Conservation (phyloP, 37 sponge, comb jelly and placozoan species). For the Geodia barretti region DNA sequence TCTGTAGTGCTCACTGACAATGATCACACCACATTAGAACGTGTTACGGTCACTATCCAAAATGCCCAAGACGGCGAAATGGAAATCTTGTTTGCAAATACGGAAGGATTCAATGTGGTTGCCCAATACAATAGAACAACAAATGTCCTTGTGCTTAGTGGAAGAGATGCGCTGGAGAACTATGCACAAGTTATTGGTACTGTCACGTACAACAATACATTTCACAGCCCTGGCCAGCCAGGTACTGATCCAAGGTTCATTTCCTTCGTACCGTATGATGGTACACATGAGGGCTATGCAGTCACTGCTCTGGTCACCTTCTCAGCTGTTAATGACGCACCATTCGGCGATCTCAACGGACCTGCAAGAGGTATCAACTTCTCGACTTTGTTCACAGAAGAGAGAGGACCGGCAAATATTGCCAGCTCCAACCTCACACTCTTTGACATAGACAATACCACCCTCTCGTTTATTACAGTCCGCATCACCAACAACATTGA, state of each 20-base stretch:
- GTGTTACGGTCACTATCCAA: constrained; percentile 55
- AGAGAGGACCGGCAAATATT: constrained; percentile 48
- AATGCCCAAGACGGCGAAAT: constrained; percentile 60
- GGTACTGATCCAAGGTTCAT: constrained; percentile 70
- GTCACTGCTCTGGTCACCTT: constrained; percentile 69
- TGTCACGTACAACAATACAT: constrained; percentile 71
- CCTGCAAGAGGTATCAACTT: constrained; percentile 17
- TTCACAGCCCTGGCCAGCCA: constrained; percentile 78
- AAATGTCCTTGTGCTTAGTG: constrained; percentile 41
- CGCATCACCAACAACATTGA: constrained; percentile 57
- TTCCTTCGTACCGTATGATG: constrained; percentile 83
- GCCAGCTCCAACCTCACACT: constrained; percentile 29
- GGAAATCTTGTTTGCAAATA: constrained; percentile 56
- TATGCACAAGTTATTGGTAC: constrained; percentile 60
- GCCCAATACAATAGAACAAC: constrained; percentile 29
- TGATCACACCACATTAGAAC: constrained; percentile 62
- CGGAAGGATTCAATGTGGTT: constrained; percentile 31
- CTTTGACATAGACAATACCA: constrained; percentile 76
- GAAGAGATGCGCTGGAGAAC: constrained; percentile 67
- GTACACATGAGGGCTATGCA: constrained; percentile 39
- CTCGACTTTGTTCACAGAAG: constrained; percentile 59
- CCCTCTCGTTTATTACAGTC: constrained; percentile 54
- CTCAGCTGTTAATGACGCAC: constrained; percentile 75
- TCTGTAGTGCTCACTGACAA: constrained; percentile 68
- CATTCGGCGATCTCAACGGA: constrained; percentile 80